These are phyloP conservation scores for Numenius arquata DNA, from an alignment of 2,113 vertebrate species.

Conservation along the genomic window DNA sequence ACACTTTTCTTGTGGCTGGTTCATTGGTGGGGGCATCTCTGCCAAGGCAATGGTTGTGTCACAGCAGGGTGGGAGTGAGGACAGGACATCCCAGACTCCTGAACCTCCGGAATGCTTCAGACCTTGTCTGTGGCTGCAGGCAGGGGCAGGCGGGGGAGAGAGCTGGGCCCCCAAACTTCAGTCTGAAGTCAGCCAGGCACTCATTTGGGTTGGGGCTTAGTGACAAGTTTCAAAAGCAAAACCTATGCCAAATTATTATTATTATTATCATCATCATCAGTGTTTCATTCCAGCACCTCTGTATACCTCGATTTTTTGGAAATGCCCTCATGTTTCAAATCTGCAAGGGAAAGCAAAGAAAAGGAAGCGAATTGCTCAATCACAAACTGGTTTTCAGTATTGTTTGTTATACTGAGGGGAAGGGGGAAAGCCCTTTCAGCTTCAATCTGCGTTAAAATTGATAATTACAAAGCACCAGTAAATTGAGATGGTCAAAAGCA, in stretches of 20 bases:
- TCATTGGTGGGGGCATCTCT: neutral
- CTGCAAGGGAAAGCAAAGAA: neutral
- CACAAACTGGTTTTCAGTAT: neutral
- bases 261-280: neutral
- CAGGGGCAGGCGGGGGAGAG: neutral
- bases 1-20: neutral
- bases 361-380: fast-evolving
- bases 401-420: neutral
- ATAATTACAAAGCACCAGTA: neutral
- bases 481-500: neutral
- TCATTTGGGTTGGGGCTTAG: neutral
- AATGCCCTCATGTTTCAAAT: neutral
- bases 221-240: neutral
- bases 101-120: neutral
- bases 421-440: neutral
- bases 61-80: neutral
- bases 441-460: neutral
- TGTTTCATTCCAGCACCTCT: neutral
- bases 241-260: neutral
- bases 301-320: neutral
- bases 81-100: neutral
- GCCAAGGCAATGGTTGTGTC: neutral
- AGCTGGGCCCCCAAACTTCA: neutral
- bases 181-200: neutral
- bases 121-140: neutral